Evolutionary conservation across 2,888 invertebrate genomes (phyloP).

Genomic region (Erannis defoliaria): DNA sequence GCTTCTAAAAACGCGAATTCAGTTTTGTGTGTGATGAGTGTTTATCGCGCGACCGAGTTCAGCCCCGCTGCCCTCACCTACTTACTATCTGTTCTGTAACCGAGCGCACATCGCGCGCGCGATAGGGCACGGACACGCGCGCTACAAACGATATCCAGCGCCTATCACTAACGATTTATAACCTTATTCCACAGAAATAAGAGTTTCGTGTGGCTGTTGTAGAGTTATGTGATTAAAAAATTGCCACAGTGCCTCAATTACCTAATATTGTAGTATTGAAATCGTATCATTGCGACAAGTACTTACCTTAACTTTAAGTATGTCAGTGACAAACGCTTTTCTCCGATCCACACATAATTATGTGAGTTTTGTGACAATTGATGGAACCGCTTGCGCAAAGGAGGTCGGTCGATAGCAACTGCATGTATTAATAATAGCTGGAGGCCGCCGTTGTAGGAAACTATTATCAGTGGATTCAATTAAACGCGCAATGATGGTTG

Average conservation of each 20-base stretch:
- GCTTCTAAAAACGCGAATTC: neutral
- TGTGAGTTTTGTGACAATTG: constrained; percentile 4
- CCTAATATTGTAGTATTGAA: constrained; percentile 62
- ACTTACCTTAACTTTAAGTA: constrained; percentile 37
- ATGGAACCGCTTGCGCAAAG: constrained; percentile 26
- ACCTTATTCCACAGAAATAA: constrained; percentile 24
- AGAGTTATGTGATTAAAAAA: constrained; percentile 26
- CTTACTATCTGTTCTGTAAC: constrained; percentile 15
- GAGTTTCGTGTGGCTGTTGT: neutral
- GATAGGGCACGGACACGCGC: constrained; percentile 50
- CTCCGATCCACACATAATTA: constrained; percentile 15
- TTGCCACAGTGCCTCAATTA: constrained; percentile 69
- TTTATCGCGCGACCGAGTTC: constrained; percentile 3
- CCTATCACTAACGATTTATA: constrained; percentile 11
- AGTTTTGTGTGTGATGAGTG: neutral
- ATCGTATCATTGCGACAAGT: constrained; percentile 61
- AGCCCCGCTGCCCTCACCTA: too few species aligned
- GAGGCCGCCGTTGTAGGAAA: constrained; percentile 3
- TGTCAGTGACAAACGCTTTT: constrained; percentile 48
- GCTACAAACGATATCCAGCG: constrained; percentile 17
- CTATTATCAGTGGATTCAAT: constrained; percentile 3
- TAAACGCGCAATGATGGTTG: neutral
- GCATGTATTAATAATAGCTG: constrained; percentile 12
- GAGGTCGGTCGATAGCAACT: constrained; percentile 15
- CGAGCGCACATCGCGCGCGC: constrained; percentile 9